Conservation (phyloP, 2,888 invertebrate species). For the Synergus gifuensis region DNA sequence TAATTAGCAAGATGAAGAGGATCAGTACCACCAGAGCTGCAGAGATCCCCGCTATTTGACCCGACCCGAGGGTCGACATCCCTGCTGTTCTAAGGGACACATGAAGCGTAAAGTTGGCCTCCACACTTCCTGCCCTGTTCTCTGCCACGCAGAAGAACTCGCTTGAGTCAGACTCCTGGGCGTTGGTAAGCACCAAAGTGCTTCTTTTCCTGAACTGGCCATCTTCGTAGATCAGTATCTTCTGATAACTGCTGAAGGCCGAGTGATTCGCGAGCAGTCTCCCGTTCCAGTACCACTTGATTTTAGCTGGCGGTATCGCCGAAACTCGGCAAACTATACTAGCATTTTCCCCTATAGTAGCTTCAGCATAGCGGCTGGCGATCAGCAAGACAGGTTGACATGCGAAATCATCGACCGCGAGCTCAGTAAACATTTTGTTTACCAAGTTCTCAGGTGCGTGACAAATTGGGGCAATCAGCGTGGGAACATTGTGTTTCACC, state of each 20-base stretch:
- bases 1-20: conserved; percentile 85
- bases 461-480: conserved; percentile 89
- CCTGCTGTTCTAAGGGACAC: conserved; percentile 88
- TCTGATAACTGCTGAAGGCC: conserved; percentile 88
- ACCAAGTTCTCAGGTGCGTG: conserved; percentile 85
- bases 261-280: conserved; percentile 88
- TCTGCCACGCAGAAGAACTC: conserved; percentile 95
- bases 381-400: conserved; percentile 90
- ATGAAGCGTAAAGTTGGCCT: conserved; percentile 93
- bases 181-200: conserved; percentile 87
- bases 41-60: conserved; percentile 91
- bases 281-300: conserved; percentile 94
- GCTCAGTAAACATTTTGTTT: conserved; percentile 86
- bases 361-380: conserved; percentile 87
- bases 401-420: conserved; percentile 90
- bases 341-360: conserved; percentile 90
- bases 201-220: conserved; percentile 88
- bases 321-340: conserved; percentile 90
- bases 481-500: conserved; percentile 86
- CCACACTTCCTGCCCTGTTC: conserved; percentile 92
- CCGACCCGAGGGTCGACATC: conserved; percentile 89
- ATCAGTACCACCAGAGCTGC: conserved; percentile 89
- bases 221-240: conserved; percentile 87
- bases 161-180: conserved; percentile 89
- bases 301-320: conserved; percentile 88